Evolutionary conservation across 1,140 invertebrate genomes (phyloP).

Genomic region (Adoxophyes honmai): DNA sequence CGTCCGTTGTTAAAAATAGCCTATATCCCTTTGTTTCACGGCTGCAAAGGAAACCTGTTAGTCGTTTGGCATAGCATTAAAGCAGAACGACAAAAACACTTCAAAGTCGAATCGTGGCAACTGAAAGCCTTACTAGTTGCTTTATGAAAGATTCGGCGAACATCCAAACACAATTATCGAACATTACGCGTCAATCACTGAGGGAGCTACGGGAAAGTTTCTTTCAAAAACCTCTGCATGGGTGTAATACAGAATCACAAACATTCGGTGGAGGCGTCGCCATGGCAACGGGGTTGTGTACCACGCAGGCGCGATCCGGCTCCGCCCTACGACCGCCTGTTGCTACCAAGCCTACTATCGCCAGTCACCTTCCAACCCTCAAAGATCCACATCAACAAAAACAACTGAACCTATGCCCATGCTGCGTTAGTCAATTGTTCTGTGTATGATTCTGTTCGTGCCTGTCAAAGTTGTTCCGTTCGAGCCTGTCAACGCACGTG

Average conservation of each 20-base stretch:
- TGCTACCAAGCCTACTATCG: constrained; percentile 54
- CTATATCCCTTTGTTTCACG: no score
- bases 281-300: constrained; percentile 55
- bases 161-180: constrained; percentile 57
- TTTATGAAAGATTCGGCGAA: constrained; percentile 29
- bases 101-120: background rate
- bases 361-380: constrained; percentile 51
- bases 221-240: constrained; percentile 32
- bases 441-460: constrained; percentile 16
- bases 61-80: background rate
- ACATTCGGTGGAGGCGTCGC: constrained; percentile 68
- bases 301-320: constrained; percentile 58
- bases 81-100: background rate
- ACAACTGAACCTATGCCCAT: constrained; percentile 10
- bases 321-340: constrained; percentile 68
- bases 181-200: constrained; percentile 50
- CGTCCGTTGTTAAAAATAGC: no score
- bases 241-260: constrained; percentile 59
- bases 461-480: constrained; percentile 21
- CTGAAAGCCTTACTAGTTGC: constrained; percentile 11
- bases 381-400: constrained; percentile 29
- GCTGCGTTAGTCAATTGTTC: constrained; percentile 1
- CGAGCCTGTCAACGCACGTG: constrained; percentile 29
- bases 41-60: no score
- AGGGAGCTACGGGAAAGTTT: constrained; percentile 35